Evolutionary conservation across 1,140 invertebrate genomes (phyloP).

Genomic region (Zaprionus ornatus): DNA sequence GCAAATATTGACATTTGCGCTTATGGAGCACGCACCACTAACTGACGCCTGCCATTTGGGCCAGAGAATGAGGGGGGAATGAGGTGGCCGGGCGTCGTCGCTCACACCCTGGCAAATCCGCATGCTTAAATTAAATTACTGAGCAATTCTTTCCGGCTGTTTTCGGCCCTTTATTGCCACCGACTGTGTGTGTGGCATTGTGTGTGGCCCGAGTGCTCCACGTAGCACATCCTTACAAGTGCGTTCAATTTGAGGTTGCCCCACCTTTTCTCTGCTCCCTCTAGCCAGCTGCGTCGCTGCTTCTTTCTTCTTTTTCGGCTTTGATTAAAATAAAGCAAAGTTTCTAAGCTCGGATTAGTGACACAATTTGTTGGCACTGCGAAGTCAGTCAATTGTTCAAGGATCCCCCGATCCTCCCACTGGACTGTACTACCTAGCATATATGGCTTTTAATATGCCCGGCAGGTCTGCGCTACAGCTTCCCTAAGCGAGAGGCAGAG

Average conservation of each 20-base stretch:
- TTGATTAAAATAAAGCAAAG: constrained; percentile 82
- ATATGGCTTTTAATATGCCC: constrained; percentile 36
- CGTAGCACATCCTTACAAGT: constrained; percentile 52
- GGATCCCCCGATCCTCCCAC: background rate
- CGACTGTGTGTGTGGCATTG: constrained; percentile 21
- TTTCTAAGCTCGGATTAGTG: constrained; percentile 80
- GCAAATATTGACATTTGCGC: constrained; percentile 78
- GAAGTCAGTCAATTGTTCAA: constrained; percentile 63
- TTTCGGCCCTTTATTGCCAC: constrained; percentile 39
- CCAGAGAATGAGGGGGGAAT: background rate
- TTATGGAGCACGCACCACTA: constrained; percentile 76
- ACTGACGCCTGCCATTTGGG: constrained; percentile 51
- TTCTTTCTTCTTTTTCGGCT: constrained; percentile 46
- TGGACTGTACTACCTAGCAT: background rate
- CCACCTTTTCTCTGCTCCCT: background rate
- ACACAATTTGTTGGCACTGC: constrained; percentile 52
- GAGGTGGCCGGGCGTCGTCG: background rate
- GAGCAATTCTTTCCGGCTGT: constrained; percentile 78
- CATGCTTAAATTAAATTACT: constrained; percentile 78
- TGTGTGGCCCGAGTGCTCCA: constrained; percentile 59
- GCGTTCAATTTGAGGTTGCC: constrained; percentile 61
- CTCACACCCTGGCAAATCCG: constrained; percentile 13
- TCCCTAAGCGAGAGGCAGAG: background rate
- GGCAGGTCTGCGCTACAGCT: constrained; percentile 5
- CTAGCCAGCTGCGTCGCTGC: constrained; percentile 43